These are phyloP conservation scores for Siniperca scherzeri DNA, from an alignment of 2,797 vertebrate species.

Conservation along the genomic window DNA sequence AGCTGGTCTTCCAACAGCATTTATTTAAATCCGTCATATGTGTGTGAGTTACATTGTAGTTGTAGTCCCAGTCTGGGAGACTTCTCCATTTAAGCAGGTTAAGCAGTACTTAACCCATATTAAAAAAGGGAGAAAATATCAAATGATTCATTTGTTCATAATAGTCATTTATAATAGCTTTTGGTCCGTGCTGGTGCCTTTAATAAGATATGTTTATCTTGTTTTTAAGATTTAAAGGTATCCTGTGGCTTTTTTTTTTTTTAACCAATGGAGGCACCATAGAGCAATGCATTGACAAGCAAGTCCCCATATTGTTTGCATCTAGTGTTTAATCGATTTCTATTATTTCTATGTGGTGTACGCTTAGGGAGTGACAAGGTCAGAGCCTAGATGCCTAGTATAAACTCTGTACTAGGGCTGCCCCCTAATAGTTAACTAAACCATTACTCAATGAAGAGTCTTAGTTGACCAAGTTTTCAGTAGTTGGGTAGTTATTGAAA, in stretches of 20 bases:
- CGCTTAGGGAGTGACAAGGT: background rate
- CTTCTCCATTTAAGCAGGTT: conserved; percentile 27
- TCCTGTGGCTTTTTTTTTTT: background rate
- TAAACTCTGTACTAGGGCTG: background rate
- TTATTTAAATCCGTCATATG: conserved; percentile 24
- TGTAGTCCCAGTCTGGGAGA: background rate
- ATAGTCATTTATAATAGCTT: conserved; percentile 6
- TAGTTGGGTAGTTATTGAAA: too few species aligned
- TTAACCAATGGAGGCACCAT: too few species aligned
- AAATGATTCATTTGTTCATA: conserved; percentile 34
- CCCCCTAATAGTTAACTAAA: too few species aligned
- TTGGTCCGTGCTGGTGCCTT: background rate
- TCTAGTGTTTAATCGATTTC: background rate
- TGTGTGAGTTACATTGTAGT: conserved; percentile 11
- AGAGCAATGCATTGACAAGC: conserved; percentile 9
- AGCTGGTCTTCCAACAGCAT: background rate
- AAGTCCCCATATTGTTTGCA: background rate
- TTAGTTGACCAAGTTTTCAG: too few species aligned
- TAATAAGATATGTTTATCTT: background rate
- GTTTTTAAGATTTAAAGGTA: background rate
- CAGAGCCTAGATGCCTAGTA: conserved; percentile 16
- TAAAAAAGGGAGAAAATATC: conserved; percentile 19
- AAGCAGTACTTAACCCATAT: conserved; percentile 33
- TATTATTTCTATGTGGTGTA: too few species aligned
- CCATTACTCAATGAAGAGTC: too few species aligned